Conservation (phyloP, 2,797 vertebrate species). For the Danio choprae region DNA sequence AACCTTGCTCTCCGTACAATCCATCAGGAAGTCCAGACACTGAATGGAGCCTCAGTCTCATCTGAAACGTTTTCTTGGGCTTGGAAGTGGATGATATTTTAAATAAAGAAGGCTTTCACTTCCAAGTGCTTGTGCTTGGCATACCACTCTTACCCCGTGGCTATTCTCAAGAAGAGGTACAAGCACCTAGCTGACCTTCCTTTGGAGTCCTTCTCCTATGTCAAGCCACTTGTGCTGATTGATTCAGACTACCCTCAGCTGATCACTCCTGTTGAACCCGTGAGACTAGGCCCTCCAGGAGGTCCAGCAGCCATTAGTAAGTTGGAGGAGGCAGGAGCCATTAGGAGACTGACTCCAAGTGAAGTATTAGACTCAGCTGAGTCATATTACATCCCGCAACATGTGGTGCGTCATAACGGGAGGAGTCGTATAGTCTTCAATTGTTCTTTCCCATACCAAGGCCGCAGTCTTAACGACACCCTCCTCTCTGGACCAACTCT, state of each 20-base stretch:
- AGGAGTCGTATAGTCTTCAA: background rate
- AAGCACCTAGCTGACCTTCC: constrained; percentile 11
- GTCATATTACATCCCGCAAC: constrained; percentile 20
- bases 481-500: background rate
- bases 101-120: background rate
- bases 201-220: background rate
- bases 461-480: background rate
- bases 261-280: background rate
- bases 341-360: too few relatives aligned
- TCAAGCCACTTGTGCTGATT: background rate
- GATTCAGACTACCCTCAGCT: constrained; percentile 22
- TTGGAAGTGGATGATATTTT: background rate
- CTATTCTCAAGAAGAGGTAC: background rate
- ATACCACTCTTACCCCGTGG: background rate
- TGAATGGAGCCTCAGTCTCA: background rate
- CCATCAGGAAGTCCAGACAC: background rate
- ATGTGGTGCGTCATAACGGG: background rate
- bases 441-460: background rate
- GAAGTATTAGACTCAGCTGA: background rate
- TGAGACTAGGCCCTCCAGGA: background rate
- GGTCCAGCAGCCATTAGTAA: background rate
- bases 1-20: background rate
- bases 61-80: background rate
- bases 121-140: background rate
- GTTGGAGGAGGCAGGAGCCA: background rate